These are phyloP conservation scores for Betta splendens DNA, from an alignment of 2,797 vertebrate species.

Conservation along the genomic window DNA sequence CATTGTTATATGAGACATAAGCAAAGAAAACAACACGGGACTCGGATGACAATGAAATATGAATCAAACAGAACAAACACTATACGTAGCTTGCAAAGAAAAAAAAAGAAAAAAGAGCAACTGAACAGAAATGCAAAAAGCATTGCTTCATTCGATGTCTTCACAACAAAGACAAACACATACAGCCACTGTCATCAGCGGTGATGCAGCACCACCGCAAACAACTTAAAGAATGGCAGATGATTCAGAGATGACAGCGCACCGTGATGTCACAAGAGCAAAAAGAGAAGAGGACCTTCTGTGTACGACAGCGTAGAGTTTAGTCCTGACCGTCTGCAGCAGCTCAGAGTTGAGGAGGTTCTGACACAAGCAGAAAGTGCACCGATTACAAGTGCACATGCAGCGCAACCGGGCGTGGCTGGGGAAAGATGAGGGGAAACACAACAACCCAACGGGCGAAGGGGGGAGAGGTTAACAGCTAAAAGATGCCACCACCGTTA, in stretches of 20 bases:
- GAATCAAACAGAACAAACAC: slow-evolving; percentile 8
- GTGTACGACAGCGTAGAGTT: slow-evolving; percentile 96
- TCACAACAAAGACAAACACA: too few species aligned
- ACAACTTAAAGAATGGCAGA: background rate
- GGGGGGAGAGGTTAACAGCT: too few species aligned
- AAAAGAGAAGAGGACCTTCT: slow-evolving; percentile 84
- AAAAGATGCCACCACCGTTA: background rate
- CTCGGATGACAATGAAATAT: background rate
- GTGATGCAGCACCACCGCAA: too few species aligned
- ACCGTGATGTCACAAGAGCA: background rate
- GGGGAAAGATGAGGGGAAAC: slow-evolving; percentile 78
- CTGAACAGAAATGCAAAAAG: background rate
- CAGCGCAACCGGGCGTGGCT: slow-evolving; percentile 98
- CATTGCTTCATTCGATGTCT: too few species aligned
- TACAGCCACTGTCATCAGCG: too few species aligned
- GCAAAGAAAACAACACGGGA: background rate
- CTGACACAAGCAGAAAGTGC: slow-evolving; percentile 99
- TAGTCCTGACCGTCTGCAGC: slow-evolving; percentile 98
- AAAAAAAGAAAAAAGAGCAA: slow-evolving; percentile 4
- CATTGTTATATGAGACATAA: slow-evolving; percentile 19
- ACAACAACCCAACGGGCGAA: background rate
- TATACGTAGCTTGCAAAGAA: slow-evolving; percentile 1
- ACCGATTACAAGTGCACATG: slow-evolving; percentile 98
- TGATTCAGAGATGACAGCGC: background rate
- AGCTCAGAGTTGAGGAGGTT: slow-evolving; percentile 99